These are phyloP conservation scores for Xestia sexstrigata DNA, from an alignment of 2,888 invertebrate genomes.

Conservation along the genomic window DNA sequence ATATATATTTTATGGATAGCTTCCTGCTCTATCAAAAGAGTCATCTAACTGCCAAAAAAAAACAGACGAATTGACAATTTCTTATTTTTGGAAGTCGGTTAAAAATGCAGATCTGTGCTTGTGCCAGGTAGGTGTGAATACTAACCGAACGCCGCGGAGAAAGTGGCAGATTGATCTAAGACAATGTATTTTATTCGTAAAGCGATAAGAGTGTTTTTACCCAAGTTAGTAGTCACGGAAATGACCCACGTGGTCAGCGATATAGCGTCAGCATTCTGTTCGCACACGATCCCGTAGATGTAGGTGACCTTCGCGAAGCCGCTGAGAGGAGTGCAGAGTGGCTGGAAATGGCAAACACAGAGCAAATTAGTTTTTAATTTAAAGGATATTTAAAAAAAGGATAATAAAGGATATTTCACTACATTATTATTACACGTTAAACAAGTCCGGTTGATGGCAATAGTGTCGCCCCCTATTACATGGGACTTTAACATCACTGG, in stretches of 20 bases:
- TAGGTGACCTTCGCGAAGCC: slow-evolving; percentile 96
- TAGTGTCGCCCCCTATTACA: background rate
- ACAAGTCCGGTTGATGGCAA: background rate
- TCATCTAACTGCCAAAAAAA: background rate
- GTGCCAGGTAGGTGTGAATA: background rate
- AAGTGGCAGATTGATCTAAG: background rate
- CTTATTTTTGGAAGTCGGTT: too few species aligned
- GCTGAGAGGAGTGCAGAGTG: slow-evolving; percentile 94
- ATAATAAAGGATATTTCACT: too few species aligned
- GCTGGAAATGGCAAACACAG: slow-evolving; percentile 83
- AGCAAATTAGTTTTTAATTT: background rate
- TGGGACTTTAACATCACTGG: too few species aligned
- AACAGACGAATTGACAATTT: too few species aligned
- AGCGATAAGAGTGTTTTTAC: slow-evolving; percentile 85
- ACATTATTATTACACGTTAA: background rate
- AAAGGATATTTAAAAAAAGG: too few species aligned
- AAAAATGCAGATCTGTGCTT: background rate
- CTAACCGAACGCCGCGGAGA: background rate
- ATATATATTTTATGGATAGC: too few species aligned
- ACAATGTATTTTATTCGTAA: background rate
- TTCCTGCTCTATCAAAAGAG: background rate
- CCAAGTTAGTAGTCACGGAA: slow-evolving; percentile 94
- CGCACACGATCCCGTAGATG: slow-evolving; percentile 93
- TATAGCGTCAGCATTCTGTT: slow-evolving; percentile 94
- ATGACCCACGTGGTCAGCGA: slow-evolving; percentile 95